Percentiles rank a stretch among this genome's conserved stretches.
phyloP scores from a whole-genome alignment of 2,113 vertebrate species.

The Arizona elegans region DNA sequence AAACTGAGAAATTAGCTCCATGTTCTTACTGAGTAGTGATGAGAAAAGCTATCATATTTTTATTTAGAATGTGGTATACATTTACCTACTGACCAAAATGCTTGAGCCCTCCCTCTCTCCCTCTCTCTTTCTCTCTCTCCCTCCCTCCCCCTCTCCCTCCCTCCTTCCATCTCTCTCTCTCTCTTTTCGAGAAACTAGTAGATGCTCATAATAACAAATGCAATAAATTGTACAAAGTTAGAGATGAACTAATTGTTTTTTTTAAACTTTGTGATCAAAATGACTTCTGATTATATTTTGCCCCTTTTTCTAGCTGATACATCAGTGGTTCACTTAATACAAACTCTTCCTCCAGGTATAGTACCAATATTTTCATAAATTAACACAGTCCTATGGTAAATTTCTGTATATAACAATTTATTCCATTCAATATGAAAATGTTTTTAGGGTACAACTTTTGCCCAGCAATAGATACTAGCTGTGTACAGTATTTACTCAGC shows the following conservation, averaged over 20 bases:
- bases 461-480: not conserved
- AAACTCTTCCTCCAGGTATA: conserved; percentile 84
- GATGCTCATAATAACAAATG: not conserved
- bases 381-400: not conserved
- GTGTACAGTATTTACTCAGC: not conserved
- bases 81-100: not conserved
- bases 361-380: conserved; percentile 22
- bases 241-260: not conserved
- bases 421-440: not conserved
- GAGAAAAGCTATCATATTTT: not conserved
- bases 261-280: not conserved
- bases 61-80: not conserved
- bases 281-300: conserved; percentile 21
- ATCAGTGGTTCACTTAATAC: conserved; percentile 85
- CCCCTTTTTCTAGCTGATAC: conserved; percentile 78
- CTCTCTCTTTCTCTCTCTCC: no score
- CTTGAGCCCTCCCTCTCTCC: not conserved
- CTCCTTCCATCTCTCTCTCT: accelerated
- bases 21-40: not conserved
- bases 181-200: not conserved
- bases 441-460: not conserved
- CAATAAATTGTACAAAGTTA: not conserved
- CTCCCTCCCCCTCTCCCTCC: no score
- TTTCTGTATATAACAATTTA: not conserved
- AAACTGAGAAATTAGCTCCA: not conserved